Base-by-base conservation (phyloP, 2,888 invertebrate genomes). In the Phytoseiulus persimilis region DNA sequence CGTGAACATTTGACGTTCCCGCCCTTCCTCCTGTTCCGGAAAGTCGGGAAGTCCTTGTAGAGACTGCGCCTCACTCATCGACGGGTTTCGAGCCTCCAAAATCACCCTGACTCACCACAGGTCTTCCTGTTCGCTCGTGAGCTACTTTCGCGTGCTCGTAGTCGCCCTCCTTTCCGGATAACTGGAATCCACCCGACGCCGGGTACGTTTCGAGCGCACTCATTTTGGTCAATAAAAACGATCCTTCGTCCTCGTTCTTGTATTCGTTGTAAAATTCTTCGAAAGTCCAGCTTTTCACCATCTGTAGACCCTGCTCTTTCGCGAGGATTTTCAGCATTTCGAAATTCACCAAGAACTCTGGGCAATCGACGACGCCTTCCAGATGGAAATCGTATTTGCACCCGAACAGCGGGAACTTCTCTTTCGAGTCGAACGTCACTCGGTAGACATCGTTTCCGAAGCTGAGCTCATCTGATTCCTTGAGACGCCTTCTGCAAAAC, bases 341-440 rank as follows among this genome's bases (percentile, higher is more conserved):
- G 93, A 98, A 97, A 93, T 99, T 95, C 31, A 99, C 98, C 90
- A 99, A 94, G 94, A 98, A 99, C 93, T 99, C 99, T 0, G 99
- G 99, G 93, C 99, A 99, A 93, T 99, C 95, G 0, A 99, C 99
- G 11, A 98, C 98, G 83, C 96, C 98, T 92, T 99, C 97, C 91
- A 99, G 94, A 92, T 96, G 95, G 93, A 99, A 99, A 93, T 97
- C 95, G 94, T 99, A 99, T 92, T 97, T 96, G 32, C 96, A 97
- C 83, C 99, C 99, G 94, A 99, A 99, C 32, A 99, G 93, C 0
- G 97, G 96, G 91, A 93, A 92, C 83, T 92, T 91, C 0, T 92
- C 91, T 90, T 92, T 92, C 90, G 92, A 91, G 1, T 92, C 92
- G 91, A 94, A 94, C 28, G 92, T 92, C 31, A 94, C 92, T 65